Evolutionary conservation across 1,140 invertebrate genomes (phyloP), one percentile per base, ranked within the genome.

Genomic region (Eriosoma lanigerum): DNA sequence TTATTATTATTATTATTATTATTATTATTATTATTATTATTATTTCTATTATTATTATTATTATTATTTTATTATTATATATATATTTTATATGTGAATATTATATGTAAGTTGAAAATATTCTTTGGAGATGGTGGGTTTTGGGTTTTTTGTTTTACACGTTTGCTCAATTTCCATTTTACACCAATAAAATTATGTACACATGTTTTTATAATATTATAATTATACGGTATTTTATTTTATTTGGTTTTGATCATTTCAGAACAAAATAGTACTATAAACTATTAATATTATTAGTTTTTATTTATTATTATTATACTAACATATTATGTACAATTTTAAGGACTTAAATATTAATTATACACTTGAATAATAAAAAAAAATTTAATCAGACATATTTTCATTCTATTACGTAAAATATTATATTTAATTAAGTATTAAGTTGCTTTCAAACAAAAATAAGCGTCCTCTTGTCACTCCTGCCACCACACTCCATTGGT

Each of bases 81-180:
- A 60, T 32, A 19, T 58, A 58, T 26, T 15, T 38, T 58, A n/a
- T 44, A 38, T 64, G 46, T 21, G 19, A 50, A 19, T 50, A 24
- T 48, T 70, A 68, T 3, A 48, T 48, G 13, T 26, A 70, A 50
- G 46, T 17, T 44, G 24, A 78, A 78, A 60, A 15, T 21, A 21
- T 58, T 60, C 54, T 78, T 12, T 29, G 81, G 73, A 64, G 72
- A 81, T 76, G 81, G 70, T 66, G 72, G 81, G 58, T 81, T 62
- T 68, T 32, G 60, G 78, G 58, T 64, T 64, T 32, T 50, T 81
- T 50, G 52, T 64, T 70, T 70, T 72, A 54, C 52, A 58, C 44
- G 15, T 80, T 81, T 81, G 60, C 73, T 78, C 73, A 78, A 78
- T 60, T 58, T 58, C 32, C 26, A 60, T 26, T 78, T 44, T 78